Base-by-base conservation (phyloP, 1,140 invertebrate species). In the Acyrthosiphon pisum region DNA sequence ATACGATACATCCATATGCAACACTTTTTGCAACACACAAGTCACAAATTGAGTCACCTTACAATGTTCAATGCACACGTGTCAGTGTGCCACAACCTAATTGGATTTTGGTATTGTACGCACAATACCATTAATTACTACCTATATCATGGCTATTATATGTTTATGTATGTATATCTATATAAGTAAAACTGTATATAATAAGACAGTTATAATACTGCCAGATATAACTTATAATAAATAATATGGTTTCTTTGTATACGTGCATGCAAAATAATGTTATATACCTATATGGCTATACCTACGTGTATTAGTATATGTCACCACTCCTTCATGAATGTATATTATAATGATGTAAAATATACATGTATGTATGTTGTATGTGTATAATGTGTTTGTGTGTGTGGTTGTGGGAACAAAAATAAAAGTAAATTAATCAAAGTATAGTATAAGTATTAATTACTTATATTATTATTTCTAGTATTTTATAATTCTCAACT, bases 201-300 rank as follows among this genome's bases (percentile, higher is more conserved):
- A 46, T 46, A 18, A 44, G n/a, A 53, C 48, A 11, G 87, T 88
- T 48, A 50, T 50, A 18, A 18, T 50, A 50, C 14, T 18, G 48
- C 11, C 46, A 8, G 87, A 37, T 50, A 48, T 46, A n/a, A 87
- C 41, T 87, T 48, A 53, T 53, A 89, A 89, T 53, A n/a, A 53
- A 89, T 89, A 89, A 89, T 89, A 53, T 89, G n/a, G n/a, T 50
- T 88, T 88, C 86, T 88, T 50, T 89, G 87, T 89, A 89, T 26
- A 53, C n/a, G n/a, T 22, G n/a, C 14, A 35, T 50, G 46, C 41
- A 87, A 87, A 48, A 48, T 50, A 87, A 87, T 87, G 9, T 41
- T 84, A 44, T 26, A n/a, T n/a, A 68, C 60, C 6, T 68, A 68
- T 30, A 30, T 46, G 9, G 41, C 41, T 41, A 50, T 48, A 48